phyloP scores from a whole-genome alignment of 2,888 invertebrate genomes.

The Conchocele bisecta region DNA sequence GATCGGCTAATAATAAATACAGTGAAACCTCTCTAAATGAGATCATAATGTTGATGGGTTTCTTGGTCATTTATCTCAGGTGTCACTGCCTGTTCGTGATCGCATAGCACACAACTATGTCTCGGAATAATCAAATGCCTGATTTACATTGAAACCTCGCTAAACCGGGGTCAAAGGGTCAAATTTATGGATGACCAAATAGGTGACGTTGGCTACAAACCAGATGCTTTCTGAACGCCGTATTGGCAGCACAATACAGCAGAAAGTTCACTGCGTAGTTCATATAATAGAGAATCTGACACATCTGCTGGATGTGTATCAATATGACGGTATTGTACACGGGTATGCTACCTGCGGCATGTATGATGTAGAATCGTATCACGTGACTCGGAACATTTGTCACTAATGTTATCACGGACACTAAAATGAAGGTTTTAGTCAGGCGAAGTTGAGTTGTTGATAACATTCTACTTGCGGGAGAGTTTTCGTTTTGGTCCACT shows the following conservation, averaged over 20 bases:
- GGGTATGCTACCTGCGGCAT: conserved; percentile 48
- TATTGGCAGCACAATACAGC: conserved; percentile 66
- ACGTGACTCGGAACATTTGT: conserved; percentile 76
- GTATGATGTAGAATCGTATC: conserved; percentile 66
- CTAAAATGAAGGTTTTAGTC: conserved; percentile 72
- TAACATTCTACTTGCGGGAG: conserved; percentile 43
- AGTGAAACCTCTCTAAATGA: too few species aligned
- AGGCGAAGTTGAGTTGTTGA: conserved; percentile 65
- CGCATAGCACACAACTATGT: too few species aligned
- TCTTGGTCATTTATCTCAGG: too few species aligned
- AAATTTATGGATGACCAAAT: too few species aligned
- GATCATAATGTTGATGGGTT: too few species aligned
- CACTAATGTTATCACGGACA: conserved; percentile 72
- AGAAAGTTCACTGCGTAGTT: conserved; percentile 71
- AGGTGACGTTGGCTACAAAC: too few species aligned
- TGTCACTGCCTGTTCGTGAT: too few species aligned
- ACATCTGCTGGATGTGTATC: conserved; percentile 63
- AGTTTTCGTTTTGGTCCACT: conserved; percentile 14
- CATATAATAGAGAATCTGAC: conserved; percentile 68
- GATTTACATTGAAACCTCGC: too few species aligned
- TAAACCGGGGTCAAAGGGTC: too few species aligned
- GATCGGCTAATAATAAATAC: too few species aligned
- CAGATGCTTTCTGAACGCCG: conserved; percentile 61
- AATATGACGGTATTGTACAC: conserved; percentile 5
- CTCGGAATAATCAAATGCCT: too few species aligned